Conservation (phyloP, 2,888 invertebrate species). For the Trissolcus brochymenae region DNA sequence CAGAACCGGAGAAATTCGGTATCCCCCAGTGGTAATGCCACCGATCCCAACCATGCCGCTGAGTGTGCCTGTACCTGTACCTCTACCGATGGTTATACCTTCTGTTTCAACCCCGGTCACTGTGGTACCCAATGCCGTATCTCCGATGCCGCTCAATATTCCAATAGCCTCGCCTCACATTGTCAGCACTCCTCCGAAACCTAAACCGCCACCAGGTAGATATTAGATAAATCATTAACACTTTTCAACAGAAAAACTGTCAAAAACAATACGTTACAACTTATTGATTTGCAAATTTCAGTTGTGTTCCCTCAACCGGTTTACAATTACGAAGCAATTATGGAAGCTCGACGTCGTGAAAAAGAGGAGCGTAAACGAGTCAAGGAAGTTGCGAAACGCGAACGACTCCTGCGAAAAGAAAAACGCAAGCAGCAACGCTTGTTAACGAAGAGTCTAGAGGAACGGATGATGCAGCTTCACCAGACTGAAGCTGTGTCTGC, state of each 20-base stretch:
- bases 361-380: slow-evolving; percentile 71
- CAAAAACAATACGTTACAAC: too few species aligned
- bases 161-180: slow-evolving; percentile 61
- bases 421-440: slow-evolving; percentile 62
- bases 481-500: slow-evolving; percentile 59
- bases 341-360: slow-evolving; percentile 71
- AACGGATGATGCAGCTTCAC: slow-evolving; percentile 58
- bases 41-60: slow-evolving; percentile 39
- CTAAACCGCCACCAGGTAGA: slow-evolving; percentile 63
- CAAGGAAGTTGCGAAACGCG: slow-evolving; percentile 69
- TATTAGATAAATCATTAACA: background rate
- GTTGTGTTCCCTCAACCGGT: slow-evolving; percentile 66
- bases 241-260: too few species aligned
- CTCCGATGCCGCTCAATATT: slow-evolving; percentile 63
- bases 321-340: slow-evolving; percentile 74
- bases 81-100: slow-evolving; percentile 57
- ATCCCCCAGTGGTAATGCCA: slow-evolving; percentile 35
- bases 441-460: slow-evolving; percentile 47
- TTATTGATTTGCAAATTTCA: background rate
- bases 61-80: slow-evolving; percentile 60
- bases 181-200: slow-evolving; percentile 31
- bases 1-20: slow-evolving; percentile 17
- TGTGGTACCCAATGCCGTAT: slow-evolving; percentile 31
- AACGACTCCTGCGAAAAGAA: slow-evolving; percentile 67
- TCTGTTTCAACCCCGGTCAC: slow-evolving; percentile 19